Conservation (phyloP, 2,888 invertebrate species). For the Hedychridium roseum region DNA sequence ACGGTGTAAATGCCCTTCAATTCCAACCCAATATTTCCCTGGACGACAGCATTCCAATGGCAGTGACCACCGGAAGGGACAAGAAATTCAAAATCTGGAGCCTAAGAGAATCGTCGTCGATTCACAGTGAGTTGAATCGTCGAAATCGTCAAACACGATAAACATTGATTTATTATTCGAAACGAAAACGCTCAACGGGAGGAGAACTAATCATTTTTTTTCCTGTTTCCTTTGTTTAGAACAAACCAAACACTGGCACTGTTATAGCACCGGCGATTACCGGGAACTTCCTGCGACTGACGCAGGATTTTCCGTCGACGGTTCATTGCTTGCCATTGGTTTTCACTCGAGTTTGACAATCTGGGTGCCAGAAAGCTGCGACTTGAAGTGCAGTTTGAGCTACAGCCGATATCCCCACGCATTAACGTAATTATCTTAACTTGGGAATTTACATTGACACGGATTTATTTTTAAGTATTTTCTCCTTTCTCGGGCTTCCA, state of each 20-base stretch:
- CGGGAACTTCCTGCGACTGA: conserved; percentile 68
- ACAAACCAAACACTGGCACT: conserved; percentile 71
- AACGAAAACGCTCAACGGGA: background rate
- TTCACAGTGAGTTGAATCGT: conserved; percentile 65
- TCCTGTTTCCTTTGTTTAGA: conserved; percentile 55
- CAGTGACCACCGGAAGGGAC: conserved; percentile 75
- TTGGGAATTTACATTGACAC: background rate
- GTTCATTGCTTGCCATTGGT: conserved; percentile 77
- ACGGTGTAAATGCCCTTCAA: conserved; percentile 68
- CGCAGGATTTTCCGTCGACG: conserved; percentile 76
- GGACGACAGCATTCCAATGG: conserved; percentile 63
- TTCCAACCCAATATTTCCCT: conserved; percentile 67
- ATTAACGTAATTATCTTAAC: conserved; percentile 57
- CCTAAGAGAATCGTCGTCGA: conserved; percentile 67
- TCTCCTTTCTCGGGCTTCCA: too few relatives aligned
- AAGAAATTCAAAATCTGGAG: conserved; percentile 77
- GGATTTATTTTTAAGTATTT: background rate
- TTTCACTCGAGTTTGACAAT: conserved; percentile 74
- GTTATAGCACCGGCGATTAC: conserved; percentile 71
- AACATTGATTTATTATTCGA: too few relatives aligned
- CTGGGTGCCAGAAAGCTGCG: conserved; percentile 71
- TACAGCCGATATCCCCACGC: conserved; percentile 59
- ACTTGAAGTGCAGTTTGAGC: conserved; percentile 69
- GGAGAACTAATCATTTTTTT: background rate
- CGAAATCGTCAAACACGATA: too few relatives aligned